Base-by-base conservation (phyloP, 30 jellyfish, hydroid and myxozoan species). In the Morbakka virulenta region DNA sequence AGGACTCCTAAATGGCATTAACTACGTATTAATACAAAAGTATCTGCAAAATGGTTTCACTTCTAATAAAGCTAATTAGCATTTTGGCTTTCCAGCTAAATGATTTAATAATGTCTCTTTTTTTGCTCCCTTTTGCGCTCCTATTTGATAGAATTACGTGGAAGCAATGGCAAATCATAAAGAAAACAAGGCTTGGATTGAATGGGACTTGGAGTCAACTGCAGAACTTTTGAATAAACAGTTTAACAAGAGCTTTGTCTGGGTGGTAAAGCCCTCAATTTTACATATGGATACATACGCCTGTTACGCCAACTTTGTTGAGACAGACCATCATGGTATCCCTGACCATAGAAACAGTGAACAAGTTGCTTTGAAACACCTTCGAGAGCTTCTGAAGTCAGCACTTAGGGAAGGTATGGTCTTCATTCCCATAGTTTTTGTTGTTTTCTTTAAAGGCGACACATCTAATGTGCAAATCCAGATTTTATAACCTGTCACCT, bases 131-230 rank as follows among this genome's bases (percentile, higher is more conserved):
- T n/a, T n/a, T n/a, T n/a, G n/a, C n/a, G n/a, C n/a, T n/a, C n/a
- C n/a, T n/a, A n/a, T n/a, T n/a, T 53, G 49, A 25, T 57, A 89
- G 97, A 91, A 89, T 61, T 74, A 65, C 50, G 30, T 50, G 25
- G 88, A 81, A 67, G 88, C 76, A 21, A 89, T 89, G 97, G 81
- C 57, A 62, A 64, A 28, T 20, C 89, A 52, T 25, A 71, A 91
- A 53, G 97, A 89, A 25, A 89, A 88, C 64, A 69, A 69, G 20
- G 83, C 90, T 11, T 89, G 95, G 95, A 76, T 41, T 25, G 97
- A 89, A 52, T 89, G 76, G 87, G 84, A 84, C 32, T 75, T 81
- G 21, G 97, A 89, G 57, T 62, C 86, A 31, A 81, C 95, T 1
- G 87, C 95, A 0, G 82, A 89, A 50, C 29, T 82, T 12, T 21